These are phyloP conservation scores for Tineola bisselliella DNA, from an alignment of 2,888 invertebrate genomes.

Conservation along the genomic window DNA sequence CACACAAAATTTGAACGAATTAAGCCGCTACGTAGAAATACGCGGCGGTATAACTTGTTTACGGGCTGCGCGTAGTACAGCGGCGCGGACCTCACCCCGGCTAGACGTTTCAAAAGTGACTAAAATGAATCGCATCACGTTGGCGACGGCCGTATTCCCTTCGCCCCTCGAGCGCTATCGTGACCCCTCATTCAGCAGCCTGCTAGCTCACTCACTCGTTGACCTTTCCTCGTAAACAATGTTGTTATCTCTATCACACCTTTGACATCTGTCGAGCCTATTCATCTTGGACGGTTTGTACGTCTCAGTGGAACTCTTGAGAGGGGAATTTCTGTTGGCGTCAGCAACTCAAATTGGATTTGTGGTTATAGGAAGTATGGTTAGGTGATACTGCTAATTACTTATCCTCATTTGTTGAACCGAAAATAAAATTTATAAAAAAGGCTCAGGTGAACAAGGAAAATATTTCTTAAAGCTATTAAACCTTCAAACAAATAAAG, in stretches of 20 bases:
- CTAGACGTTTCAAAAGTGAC: slow-evolving; percentile 39
- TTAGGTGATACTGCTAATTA: neutral
- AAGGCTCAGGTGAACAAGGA: too few species aligned
- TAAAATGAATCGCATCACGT: slow-evolving; percentile 42
- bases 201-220: neutral
- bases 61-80: slow-evolving; percentile 19
- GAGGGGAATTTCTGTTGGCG: neutral
- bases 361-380: neutral
- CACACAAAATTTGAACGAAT: slow-evolving; percentile 45
- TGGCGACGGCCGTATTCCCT: slow-evolving; percentile 40
- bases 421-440: too few species aligned
- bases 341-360: slow-evolving; percentile 4
- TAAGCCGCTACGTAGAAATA: slow-evolving; percentile 29
- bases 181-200: neutral
- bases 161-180: slow-evolving; percentile 19
- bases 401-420: too few species aligned
- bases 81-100: slow-evolving; percentile 19
- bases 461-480: too few species aligned
- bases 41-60: slow-evolving; percentile 41
- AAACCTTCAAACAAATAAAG: too few species aligned
- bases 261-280: neutral
- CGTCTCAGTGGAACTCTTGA: neutral
- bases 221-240: neutral
- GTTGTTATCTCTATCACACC: neutral
- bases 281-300: neutral